Conservation (phyloP, 2,797 vertebrate species). For the Xenopus petersii region DNA sequence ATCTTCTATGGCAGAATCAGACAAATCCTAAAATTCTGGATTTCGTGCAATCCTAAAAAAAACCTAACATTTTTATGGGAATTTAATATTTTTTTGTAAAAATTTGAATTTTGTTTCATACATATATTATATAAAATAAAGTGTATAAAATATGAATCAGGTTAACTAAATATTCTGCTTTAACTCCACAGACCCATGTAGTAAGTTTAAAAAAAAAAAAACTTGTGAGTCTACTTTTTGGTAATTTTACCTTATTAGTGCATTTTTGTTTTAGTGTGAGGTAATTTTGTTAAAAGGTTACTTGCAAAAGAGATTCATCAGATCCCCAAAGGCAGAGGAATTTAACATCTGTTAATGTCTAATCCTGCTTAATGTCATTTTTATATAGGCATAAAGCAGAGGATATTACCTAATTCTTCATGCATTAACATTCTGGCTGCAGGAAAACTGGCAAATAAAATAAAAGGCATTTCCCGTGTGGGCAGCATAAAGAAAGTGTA, state of each 20-base stretch:
- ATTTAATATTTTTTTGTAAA: no score
- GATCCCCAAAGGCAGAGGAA: conserved; percentile 34
- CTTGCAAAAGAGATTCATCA: conserved; percentile 26
- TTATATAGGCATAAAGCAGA: conserved; percentile 45
- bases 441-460: conserved; percentile 23
- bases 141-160: no score
- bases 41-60: no score
- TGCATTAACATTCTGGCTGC: conserved; percentile 36
- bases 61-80: no score
- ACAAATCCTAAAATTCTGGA: no score
- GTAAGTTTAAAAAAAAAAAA: background rate
- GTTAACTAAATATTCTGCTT: no score
- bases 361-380: conserved; percentile 46
- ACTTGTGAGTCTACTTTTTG: background rate
- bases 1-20: no score
- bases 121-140: no score
- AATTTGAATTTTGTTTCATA: no score
- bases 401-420: conserved; percentile 45
- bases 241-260: background rate
- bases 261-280: conserved; percentile 14
- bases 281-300: conserved; percentile 45
- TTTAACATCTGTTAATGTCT: conserved; percentile 49
- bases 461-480: conserved; percentile 15
- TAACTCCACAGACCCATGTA: background rate
- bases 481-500: conserved; percentile 2